Evolutionary conservation across 2,113 vertebrate genomes (phyloP).

Genomic region (Calonectris borealis): DNA sequence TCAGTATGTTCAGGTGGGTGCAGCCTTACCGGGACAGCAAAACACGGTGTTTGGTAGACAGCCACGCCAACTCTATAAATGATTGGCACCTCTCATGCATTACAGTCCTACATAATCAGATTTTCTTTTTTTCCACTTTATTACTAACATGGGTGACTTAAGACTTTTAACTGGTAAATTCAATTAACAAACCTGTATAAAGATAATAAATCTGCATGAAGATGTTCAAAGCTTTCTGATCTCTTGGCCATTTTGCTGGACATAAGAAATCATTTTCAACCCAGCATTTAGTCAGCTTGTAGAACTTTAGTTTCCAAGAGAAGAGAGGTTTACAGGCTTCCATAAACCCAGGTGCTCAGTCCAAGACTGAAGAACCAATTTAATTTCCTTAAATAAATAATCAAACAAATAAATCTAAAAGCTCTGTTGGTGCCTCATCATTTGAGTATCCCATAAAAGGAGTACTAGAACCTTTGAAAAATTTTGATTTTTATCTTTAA

Average conservation of each 20-base stretch:
- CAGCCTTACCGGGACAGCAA: neutral
- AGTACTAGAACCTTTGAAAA: neutral
- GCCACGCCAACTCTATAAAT: neutral
- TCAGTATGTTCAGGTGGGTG: accelerated
- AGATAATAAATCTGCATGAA: neutral
- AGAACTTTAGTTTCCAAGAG: neutral
- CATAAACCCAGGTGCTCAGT: neutral
- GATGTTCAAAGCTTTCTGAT: neutral
- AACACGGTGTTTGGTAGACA: neutral
- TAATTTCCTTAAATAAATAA: neutral
- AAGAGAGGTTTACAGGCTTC: neutral
- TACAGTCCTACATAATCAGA: neutral
- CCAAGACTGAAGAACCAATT: neutral
- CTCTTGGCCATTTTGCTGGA: neutral
- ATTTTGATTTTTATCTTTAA: neutral
- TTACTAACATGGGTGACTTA: neutral
- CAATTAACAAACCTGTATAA: neutral
- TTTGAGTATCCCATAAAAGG: neutral
- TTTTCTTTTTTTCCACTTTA: neutral
- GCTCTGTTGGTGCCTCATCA: too few relatives aligned
- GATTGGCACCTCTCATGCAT: neutral
- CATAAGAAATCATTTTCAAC: neutral
- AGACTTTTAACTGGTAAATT: neutral
- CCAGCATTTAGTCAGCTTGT: neutral
- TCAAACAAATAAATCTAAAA: neutral